Conservation (phyloP, 2,888 invertebrate genomes). For the Morpho achilles region DNA sequence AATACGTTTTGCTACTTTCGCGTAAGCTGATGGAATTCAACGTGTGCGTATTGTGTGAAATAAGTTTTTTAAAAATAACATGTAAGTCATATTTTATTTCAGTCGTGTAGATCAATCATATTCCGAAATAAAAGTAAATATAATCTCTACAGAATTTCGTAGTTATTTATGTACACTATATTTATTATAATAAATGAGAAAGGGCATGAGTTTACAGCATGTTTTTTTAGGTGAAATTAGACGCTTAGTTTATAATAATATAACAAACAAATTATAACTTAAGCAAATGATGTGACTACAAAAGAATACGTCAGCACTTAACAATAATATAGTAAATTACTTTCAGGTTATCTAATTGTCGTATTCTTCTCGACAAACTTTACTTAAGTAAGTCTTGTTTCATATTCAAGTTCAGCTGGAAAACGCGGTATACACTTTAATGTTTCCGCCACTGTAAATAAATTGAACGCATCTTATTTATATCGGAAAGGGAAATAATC, state of each 20-base stretch:
- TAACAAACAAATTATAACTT: too few species aligned
- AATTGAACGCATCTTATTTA: slow-evolving; percentile 13
- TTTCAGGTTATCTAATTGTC: slow-evolving; percentile 1
- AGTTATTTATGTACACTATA: too few species aligned
- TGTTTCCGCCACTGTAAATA: slow-evolving; percentile 9
- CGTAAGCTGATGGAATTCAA: slow-evolving; percentile 62
- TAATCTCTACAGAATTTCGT: too few species aligned
- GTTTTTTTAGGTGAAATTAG: too few species aligned
- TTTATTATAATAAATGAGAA: too few species aligned
- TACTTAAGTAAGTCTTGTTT: slow-evolving; percentile 7
- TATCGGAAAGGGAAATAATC: slow-evolving; percentile 19
- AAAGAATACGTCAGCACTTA: too few species aligned
- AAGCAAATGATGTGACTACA: too few species aligned
- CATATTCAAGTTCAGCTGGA: slow-evolving; percentile 11
- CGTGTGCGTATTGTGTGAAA: slow-evolving; percentile 70
- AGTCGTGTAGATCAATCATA: too few species aligned
- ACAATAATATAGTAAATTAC: not conserved
- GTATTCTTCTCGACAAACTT: slow-evolving; percentile 12
- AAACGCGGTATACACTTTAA: slow-evolving; percentile 2
- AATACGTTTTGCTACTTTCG: slow-evolving; percentile 53
- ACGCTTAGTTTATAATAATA: too few species aligned
- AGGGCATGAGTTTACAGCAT: too few species aligned
- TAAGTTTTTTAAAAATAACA: slow-evolving; percentile 55
- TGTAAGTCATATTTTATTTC: slow-evolving; percentile 3
- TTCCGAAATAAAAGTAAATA: too few species aligned